A percentile compares a stretch with the other conserved stretches of the same genome.
These are phyloP conservation scores for Syngnathus floridae DNA, from an alignment of 2,113 vertebrate species.

Conservation along the genomic window DNA sequence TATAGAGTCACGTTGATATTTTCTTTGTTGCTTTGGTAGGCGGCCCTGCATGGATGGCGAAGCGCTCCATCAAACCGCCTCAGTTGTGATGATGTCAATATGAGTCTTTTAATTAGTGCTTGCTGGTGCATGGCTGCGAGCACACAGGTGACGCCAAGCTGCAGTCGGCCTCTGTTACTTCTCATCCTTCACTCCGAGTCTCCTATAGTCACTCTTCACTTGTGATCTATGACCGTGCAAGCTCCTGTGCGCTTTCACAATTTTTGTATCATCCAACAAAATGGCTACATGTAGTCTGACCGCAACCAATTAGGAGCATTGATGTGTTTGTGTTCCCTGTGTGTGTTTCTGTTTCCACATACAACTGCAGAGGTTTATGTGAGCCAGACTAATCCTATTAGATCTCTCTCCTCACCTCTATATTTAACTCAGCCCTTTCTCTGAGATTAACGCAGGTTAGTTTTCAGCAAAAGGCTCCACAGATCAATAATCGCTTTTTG, in stretches of 20 bases:
- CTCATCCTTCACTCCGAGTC: slow-evolving; percentile 14
- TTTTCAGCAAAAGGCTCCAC: slow-evolving; percentile 36
- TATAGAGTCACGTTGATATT: background rate
- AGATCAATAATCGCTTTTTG: slow-evolving; percentile 45
- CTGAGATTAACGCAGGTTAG: slow-evolving; percentile 51
- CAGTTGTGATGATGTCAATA: slow-evolving; percentile 1
- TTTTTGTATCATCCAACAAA: slow-evolving; percentile 1
- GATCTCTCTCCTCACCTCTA: slow-evolving; percentile 43
- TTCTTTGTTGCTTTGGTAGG: background rate
- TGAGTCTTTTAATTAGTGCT: slow-evolving; percentile 33
- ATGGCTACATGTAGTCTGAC: background rate
- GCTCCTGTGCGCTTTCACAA: background rate
- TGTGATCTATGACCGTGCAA: slow-evolving; percentile 1
- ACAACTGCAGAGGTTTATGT: slow-evolving; percentile 35
- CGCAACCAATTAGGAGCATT: background rate
- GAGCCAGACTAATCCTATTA: slow-evolving; percentile 64
- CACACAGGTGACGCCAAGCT: slow-evolving; percentile 30
- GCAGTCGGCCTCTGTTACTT: slow-evolving; percentile 19
- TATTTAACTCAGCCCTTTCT: slow-evolving; percentile 53
- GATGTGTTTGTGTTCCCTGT: background rate
- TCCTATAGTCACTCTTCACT: slow-evolving; percentile 11
- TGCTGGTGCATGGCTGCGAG: slow-evolving; percentile 19
- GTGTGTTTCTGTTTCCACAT: background rate
- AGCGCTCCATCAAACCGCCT: slow-evolving; percentile 6
- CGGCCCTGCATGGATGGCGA: too few relatives aligned